These are phyloP conservation scores for Schizotus pectinicornis DNA, from an alignment of 2,888 invertebrate species.

Conservation along the genomic window DNA sequence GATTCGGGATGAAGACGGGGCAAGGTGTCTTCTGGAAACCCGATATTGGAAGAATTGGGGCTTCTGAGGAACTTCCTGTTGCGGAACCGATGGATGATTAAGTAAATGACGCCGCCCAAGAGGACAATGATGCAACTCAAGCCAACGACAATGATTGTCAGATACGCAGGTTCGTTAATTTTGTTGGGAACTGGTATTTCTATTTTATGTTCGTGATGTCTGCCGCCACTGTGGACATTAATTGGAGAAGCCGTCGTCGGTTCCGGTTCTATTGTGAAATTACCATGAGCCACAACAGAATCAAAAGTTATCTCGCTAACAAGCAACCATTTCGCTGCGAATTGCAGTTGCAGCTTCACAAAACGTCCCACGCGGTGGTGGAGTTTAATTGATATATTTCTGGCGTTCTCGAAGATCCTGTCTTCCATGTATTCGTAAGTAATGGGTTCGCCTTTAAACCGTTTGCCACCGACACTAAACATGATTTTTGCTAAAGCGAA, in stretches of 20 bases:
- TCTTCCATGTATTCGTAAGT: conserved; percentile 76
- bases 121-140: conserved; percentile 72
- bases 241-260: conserved; percentile 62
- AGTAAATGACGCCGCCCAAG: conserved; percentile 71
- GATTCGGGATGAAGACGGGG: conserved; percentile 61
- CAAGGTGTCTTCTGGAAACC: conserved; percentile 57
- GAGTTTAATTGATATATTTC: conserved; percentile 82
- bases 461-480: conserved; percentile 80
- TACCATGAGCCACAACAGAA: conserved; percentile 77
- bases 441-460: conserved; percentile 77
- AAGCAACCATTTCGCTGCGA: conserved; percentile 87
- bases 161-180: conserved; percentile 74
- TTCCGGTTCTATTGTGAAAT: conserved; percentile 73
- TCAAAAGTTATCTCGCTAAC: conserved; percentile 89
- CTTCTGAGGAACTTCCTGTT: conserved; percentile 77
- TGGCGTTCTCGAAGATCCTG: conserved; percentile 78
- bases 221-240: conserved; percentile 58
- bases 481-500: conserved; percentile 79
- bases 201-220: conserved; percentile 58
- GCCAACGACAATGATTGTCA: conserved; percentile 81
- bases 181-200: conserved; percentile 72
- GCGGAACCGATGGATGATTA: conserved; percentile 73
- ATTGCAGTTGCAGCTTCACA: conserved; percentile 78
- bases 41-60: conserved; percentile 68
- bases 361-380: conserved; percentile 82